Base-by-base conservation (phyloP, 30 jellyfish, hydroid and myxozoan species). In the Pseudorhiza aurosa region DNA sequence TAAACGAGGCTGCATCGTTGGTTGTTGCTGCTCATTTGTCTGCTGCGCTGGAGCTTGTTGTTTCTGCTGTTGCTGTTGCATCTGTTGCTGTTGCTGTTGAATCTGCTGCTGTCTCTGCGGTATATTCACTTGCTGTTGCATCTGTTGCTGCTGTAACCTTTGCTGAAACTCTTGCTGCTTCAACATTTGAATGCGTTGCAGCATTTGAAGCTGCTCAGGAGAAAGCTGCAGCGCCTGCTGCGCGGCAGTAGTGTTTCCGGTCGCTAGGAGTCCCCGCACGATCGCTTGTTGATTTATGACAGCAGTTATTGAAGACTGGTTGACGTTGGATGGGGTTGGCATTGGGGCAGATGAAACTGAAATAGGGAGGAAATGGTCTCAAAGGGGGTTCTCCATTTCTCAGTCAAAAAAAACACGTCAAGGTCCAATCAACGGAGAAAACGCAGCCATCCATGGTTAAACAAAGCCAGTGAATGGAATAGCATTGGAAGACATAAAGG, bases 191-290 rank as follows among this genome's bases (percentile, higher is more conserved):
- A 45, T 73, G 7, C 40, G 86, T 30, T 73, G 86, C 19, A 73
- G 21, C 30, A 44, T 28, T 28, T 73, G 86, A 35, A 73, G 56
- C 42, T 73, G 86, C 32, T 73, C 72, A 4, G 74, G 65, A 8
- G 86, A 50, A 29, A 73, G 42, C 45, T 73, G 86, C 21, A 75
- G 73, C 0, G 42, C 31, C 33, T 65, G 33, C 32, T 53, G 86
- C 22, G 58, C 53, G 8, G 51, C 75, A 17, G 25, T 17, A 15
- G 46, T 40, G 32, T 36, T 56, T 2, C 58, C 58, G 17, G 40
- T 36, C 18, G 86, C 82, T 1, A 73, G 64, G n/a, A 73, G 72
- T 14, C 86, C 86, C 35, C 75, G 60, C 8, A 73, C 26, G 24
- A 73, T 36, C 8, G 86, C 76, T 37, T 73, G 86, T 39, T 73